Base-by-base conservation (phyloP, 2,888 invertebrate species). In the Agrilus mali region DNA sequence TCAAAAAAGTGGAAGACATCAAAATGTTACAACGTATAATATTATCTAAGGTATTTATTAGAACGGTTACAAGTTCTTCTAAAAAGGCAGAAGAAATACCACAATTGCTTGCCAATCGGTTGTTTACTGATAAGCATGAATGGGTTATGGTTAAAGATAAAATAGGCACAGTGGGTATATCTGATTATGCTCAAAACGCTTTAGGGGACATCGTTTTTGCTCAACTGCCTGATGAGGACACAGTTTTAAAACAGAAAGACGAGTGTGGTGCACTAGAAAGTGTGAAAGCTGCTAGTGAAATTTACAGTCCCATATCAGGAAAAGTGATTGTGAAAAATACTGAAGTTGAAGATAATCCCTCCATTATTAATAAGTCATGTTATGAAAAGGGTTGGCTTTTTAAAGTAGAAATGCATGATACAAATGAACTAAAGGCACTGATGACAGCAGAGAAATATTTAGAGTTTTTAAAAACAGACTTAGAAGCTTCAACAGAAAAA, bases 281-380 rank as follows among this genome's bases (percentile, higher is more conserved):
- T 70, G 97, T 98, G 0, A 98, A 98, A 67, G 96, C 97, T 27
- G 97, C 95, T n/a, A 95, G 94, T 60, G 97, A 97, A 71, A 73
- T 97, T 15, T 95, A 86, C 64, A 84, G 87, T 41, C 97, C 97
- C 0, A 77, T 94, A 1, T 83, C 86, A 20, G 97, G 97, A 31
- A 81, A 76, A 55, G 82, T 98, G 1, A 73, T 78, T 0, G 92
- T 86, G 58, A 86, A 86, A 61, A 98, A 98, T 63, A 60, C 60
- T 10, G 71, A 72, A 7, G 83, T 96, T 1, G 89, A 90, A 65
- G 80, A 80, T 10, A 83, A 83, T 51, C 95, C 97, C 3, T 80
- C 78, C 0, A 70, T 95, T 38, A 86, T 98, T 48, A 98, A 98
- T 66, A 75, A 81, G 42, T 88, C 88, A 1, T 92, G 89, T 61